phyloP scores from a whole-genome alignment of 1,140 invertebrate genomes.

The Druon quercuslanigerum region DNA sequence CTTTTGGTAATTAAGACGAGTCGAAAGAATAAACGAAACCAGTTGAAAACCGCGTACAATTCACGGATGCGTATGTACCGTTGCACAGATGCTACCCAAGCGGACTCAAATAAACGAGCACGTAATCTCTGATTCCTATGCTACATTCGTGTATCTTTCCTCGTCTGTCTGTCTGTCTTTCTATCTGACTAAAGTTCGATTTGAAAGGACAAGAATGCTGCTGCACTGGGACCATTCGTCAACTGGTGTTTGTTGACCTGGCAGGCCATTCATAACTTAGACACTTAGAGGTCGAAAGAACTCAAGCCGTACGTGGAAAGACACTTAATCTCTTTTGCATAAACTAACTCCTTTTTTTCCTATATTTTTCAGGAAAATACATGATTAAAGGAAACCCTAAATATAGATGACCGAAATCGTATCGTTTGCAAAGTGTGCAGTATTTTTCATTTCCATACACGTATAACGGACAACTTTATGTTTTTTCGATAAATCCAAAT shows the following conservation, averaged over 20 bases:
- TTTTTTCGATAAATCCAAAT: too few relatives aligned
- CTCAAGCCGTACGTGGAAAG: too few relatives aligned
- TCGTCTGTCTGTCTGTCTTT: not conserved
- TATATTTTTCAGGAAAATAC: too few relatives aligned
- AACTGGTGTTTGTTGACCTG: conserved; percentile 17
- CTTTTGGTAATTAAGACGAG: conserved; percentile 70
- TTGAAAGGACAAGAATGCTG: conserved; percentile 10
- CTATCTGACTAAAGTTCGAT: not conserved
- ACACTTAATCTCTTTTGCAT: not conserved
- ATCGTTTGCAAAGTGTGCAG: too few relatives aligned
- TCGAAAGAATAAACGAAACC: conserved; percentile 63
- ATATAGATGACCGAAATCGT: too few relatives aligned
- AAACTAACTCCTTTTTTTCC: too few relatives aligned
- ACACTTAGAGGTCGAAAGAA: not conserved
- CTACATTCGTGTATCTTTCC: not conserved
- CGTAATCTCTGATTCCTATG: conserved; percentile 38
- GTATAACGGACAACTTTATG: too few relatives aligned
- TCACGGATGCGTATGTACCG: not conserved
- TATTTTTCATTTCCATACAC: too few relatives aligned
- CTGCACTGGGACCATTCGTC: not conserved
- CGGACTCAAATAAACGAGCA: conserved; percentile 67
- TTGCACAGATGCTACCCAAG: conserved; percentile 63
- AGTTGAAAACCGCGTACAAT: conserved; percentile 43
- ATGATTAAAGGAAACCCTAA: too few relatives aligned
- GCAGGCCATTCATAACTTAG: not conserved